Evolutionary conservation across 2,888 invertebrate genomes (phyloP).

Genomic region (Chloroclystis v-ata): DNA sequence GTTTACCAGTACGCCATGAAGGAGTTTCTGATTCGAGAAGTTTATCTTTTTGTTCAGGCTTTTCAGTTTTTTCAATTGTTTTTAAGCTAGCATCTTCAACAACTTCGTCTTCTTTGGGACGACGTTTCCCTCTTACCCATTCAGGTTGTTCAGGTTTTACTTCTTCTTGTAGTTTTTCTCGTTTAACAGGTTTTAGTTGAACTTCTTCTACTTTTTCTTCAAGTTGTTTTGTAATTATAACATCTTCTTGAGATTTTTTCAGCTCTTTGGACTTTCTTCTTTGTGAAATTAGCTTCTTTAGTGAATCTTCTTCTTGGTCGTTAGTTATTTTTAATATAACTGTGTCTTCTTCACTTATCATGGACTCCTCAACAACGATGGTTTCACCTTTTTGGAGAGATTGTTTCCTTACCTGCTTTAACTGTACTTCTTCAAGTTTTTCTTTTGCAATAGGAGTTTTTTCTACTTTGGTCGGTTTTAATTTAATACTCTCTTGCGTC

Average conservation of each 20-base stretch:
- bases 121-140: conserved; percentile 4
- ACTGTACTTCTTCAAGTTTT: conserved; percentile 67
- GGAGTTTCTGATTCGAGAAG: not conserved
- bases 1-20: not conserved
- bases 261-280: conserved; percentile 12
- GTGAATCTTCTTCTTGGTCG: conserved; percentile 31
- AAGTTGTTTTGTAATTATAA: conserved; percentile 4
- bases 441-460: conserved; percentile 74
- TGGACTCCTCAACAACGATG: conserved; percentile 71
- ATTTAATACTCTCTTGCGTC: conserved; percentile 81
- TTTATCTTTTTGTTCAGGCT: not conserved
- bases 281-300: not conserved
- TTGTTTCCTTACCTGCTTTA: conserved; percentile 58
- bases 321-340: conserved; percentile 66
- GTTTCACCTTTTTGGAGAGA: conserved; percentile 55
- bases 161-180: conserved; percentile 26
- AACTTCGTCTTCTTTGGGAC: conserved; percentile 3
- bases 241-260: conserved; percentile 10
- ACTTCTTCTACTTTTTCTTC: conserved; percentile 56
- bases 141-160: conserved; percentile 39
- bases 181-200: conserved; percentile 33
- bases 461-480: conserved; percentile 79
- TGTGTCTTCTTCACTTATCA: conserved; percentile 78
- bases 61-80: conserved; percentile 27
- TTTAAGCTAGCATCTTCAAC: conserved; percentile 37